Conservation (phyloP, 37 sponge, comb jelly and placozoan genomes). For the Cliona cf. orientalis region DNA sequence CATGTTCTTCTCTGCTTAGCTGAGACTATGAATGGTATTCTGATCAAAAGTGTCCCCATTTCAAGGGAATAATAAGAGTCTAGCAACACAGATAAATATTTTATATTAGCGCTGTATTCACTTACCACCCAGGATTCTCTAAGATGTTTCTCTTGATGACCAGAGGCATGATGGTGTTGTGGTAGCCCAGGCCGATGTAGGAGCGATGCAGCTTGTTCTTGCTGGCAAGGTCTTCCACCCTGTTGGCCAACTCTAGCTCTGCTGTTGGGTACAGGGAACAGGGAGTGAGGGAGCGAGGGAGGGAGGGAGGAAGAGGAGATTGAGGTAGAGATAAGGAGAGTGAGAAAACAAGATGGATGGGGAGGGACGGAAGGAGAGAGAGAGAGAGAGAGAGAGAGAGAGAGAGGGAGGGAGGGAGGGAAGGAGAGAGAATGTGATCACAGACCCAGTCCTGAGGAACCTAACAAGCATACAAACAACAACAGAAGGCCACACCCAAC, state of each 20-base stretch:
- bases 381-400: neutral
- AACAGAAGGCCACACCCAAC: too few species aligned
- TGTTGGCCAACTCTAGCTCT: slow-evolving; percentile 61
- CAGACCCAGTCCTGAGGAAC: too few species aligned
- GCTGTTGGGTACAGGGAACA: slow-evolving; percentile 19
- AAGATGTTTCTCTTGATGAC: slow-evolving; percentile 89
- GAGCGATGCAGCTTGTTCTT: slow-evolving; percentile 85
- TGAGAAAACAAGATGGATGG: neutral
- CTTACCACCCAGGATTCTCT: slow-evolving; percentile 98
- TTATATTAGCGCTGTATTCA: neutral
- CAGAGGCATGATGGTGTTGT: slow-evolving; percentile 83
- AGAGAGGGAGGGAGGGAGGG: neutral
- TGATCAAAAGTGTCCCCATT: neutral
- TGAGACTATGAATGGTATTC: too few species aligned
- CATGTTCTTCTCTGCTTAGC: too few species aligned
- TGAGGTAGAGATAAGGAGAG: neutral
- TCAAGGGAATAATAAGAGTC: too few species aligned
- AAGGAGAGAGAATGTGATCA: neutral
- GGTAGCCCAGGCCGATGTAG: slow-evolving; percentile 97
- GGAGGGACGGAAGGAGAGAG: slow-evolving; percentile 5
- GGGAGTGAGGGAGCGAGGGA: neutral
- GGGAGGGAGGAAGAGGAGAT: slow-evolving; percentile 11
- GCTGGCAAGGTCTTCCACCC: slow-evolving; percentile 72
- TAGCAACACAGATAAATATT: too few species aligned
- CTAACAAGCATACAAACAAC: too few species aligned